Conservation (phyloP, 2,888 invertebrate species). For the Drepanosiphum platanoidis region DNA sequence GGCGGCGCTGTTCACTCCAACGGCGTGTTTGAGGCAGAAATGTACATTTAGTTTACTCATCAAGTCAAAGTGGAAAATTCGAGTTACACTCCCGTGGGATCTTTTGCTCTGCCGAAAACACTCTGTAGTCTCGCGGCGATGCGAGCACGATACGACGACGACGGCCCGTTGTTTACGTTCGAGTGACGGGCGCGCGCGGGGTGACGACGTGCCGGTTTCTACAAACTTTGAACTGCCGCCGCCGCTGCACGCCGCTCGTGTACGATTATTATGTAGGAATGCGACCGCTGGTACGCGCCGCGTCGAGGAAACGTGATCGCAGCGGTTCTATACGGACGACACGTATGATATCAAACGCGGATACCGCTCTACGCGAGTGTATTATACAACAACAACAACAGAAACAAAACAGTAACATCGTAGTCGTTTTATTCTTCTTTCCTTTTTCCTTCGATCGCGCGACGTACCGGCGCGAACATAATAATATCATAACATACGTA, state of each 20-base stretch:
- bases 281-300: background rate
- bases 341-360: conserved; percentile 28
- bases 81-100: too few relatives aligned
- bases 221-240: conserved; percentile 22
- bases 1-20: background rate
- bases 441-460: background rate
- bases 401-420: background rate
- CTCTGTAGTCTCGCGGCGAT: too few relatives aligned
- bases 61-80: too few relatives aligned
- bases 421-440: background rate
- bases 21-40: too few relatives aligned
- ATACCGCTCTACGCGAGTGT: background rate
- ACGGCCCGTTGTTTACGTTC: background rate
- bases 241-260: too few relatives aligned
- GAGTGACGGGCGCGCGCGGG: background rate
- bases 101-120: too few relatives aligned
- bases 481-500: too few relatives aligned
- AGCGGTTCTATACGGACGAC: conserved; percentile 6
- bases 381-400: background rate
- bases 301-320: conserved; percentile 26
- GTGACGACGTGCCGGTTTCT: conserved; percentile 18
- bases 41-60: too few relatives aligned
- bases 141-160: background rate
- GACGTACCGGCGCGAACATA: background rate
- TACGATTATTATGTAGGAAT: conserved; percentile 49